Evolutionary conservation across 1,140 invertebrate species (phyloP).

Genomic region (Lordiphosa collinella): DNA sequence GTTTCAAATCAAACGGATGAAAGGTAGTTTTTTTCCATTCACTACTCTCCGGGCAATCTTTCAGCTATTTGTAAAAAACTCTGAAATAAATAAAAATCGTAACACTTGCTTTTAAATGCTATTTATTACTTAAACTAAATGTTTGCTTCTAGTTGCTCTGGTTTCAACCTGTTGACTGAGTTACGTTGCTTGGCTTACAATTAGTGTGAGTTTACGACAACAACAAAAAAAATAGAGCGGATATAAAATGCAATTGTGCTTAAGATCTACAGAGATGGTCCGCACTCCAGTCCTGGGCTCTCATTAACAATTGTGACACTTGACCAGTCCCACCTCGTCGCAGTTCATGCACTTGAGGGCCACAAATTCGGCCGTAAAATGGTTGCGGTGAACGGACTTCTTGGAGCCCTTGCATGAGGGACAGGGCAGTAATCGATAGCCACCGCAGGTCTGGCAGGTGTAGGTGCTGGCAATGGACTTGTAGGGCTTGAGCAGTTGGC

Average conservation of each 20-base stretch:
- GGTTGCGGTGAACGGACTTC: slow-evolving; percentile 95
- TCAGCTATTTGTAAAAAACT: not conserved
- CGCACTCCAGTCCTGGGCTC: not conserved
- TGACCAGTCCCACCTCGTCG: slow-evolving; percentile 94
- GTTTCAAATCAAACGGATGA: no score
- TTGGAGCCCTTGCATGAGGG: slow-evolving; percentile 95
- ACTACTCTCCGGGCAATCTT: no score
- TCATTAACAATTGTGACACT: slow-evolving; percentile 87
- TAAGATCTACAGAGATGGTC: slow-evolving; percentile 7
- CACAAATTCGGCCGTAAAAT: slow-evolving; percentile 95
- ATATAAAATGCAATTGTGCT: slow-evolving; percentile 9
- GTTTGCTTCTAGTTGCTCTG: slow-evolving; percentile 15
- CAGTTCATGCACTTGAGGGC: slow-evolving; percentile 97
- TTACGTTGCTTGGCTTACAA: slow-evolving; percentile 32
- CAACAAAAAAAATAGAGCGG: slow-evolving; percentile 6
- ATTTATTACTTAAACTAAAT: slow-evolving; percentile 59
- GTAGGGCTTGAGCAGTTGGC: slow-evolving; percentile 93
- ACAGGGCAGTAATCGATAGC: slow-evolving; percentile 93
- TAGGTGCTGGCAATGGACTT: slow-evolving; percentile 89
- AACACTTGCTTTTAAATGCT: slow-evolving; percentile 10
- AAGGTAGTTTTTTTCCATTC: no score
- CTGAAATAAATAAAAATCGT: not conserved
- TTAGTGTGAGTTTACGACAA: slow-evolving; percentile 9
- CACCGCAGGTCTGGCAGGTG: slow-evolving; percentile 93
- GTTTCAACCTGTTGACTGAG: slow-evolving; percentile 26